These are phyloP conservation scores for Diogma glabrata DNA, from an alignment of 2,888 invertebrate genomes.

Conservation along the genomic window DNA sequence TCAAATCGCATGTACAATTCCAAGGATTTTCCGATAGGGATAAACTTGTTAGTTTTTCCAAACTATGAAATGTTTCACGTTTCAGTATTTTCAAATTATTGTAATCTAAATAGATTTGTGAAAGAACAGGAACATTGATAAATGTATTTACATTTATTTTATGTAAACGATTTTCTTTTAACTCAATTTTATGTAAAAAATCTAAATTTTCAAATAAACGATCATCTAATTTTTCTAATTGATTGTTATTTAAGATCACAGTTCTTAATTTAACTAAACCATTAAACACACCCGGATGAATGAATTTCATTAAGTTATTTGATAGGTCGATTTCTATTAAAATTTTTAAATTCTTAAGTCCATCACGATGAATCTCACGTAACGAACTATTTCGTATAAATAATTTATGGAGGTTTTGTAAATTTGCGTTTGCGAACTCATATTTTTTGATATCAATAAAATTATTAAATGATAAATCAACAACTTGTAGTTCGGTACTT, in stretches of 20 bases:
- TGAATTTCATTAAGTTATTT: constrained; percentile 51
- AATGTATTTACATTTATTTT: constrained; percentile 61
- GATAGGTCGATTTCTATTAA: constrained; percentile 76
- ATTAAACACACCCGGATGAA: constrained; percentile 58
- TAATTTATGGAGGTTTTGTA: constrained; percentile 73
- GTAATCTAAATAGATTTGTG: constrained; percentile 55
- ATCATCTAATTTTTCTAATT: constrained; percentile 57
- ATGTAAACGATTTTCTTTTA: constrained; percentile 63
- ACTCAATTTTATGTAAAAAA: constrained; percentile 61
- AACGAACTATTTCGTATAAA: constrained; percentile 63
- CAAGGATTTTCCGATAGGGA: constrained; percentile 73
- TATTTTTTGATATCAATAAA: constrained; percentile 52
- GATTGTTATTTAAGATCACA: constrained; percentile 62
- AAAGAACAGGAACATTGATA: constrained; percentile 52
- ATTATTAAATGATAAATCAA: constrained; percentile 61
- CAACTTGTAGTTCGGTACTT: constrained; percentile 56
- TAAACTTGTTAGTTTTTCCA: constrained; percentile 58
- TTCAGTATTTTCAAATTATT: constrained; percentile 61
- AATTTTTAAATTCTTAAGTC: constrained; percentile 62
- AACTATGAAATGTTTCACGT: constrained; percentile 49
- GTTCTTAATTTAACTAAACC: constrained; percentile 60
- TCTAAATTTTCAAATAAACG: constrained; percentile 63
- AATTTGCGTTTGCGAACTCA: constrained; percentile 54
- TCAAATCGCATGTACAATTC: constrained; percentile 78
- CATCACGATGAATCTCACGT: constrained; percentile 56